Conservation (phyloP, 2,113 vertebrate species). For the Electrona antarctica region DNA sequence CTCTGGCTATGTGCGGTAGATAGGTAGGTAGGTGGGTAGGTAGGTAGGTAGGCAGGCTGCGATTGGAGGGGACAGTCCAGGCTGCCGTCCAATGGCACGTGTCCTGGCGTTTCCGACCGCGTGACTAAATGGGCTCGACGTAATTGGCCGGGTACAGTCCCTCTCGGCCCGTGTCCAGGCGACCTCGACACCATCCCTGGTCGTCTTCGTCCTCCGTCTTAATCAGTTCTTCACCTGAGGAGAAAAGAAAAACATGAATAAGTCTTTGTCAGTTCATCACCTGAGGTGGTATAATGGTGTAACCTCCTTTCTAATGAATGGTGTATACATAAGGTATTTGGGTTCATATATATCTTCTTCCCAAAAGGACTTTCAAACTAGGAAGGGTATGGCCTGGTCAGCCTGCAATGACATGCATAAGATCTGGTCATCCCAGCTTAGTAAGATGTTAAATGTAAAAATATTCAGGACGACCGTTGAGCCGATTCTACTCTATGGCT, state of each 20-base stretch:
- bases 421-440: no score
- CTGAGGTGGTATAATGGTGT: no score
- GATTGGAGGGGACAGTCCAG: constrained; percentile 77
- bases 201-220: constrained; percentile 97
- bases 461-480: no score
- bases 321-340: no score
- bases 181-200: constrained; percentile 98
- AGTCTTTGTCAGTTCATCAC: no score
- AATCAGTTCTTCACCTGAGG: constrained; percentile 91
- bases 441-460: no score
- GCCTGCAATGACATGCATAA: no score
- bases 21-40: no score
- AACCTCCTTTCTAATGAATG: not conserved
- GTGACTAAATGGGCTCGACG: constrained; percentile 80
- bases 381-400: no score
- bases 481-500: no score
- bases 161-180: constrained; percentile 90
- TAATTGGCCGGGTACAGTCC: constrained; percentile 99
- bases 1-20: constrained; percentile 77
- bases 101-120: constrained; percentile 5
- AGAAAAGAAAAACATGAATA: constrained; percentile 16
- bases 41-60: constrained; percentile 26
- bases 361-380: no score
- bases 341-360: no score
- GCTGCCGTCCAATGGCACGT: constrained; percentile 74